Conservation (phyloP, 2,888 invertebrate species). For the Leptinotarsa haldemani region DNA sequence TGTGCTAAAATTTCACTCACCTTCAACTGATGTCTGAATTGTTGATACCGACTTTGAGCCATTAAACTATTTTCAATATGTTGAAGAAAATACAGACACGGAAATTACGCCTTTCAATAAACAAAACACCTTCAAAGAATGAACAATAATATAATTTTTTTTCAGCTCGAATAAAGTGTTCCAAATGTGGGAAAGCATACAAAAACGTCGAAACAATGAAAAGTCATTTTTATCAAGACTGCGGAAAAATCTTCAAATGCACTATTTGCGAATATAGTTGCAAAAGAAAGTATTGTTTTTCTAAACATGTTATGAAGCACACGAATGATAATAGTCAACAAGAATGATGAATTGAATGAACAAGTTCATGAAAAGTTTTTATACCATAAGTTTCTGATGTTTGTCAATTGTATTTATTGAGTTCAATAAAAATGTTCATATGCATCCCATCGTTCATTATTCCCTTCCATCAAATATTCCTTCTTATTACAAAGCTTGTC, state of each 20-base stretch:
- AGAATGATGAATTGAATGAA: background rate
- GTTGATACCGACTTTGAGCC: no score
- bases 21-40: no score
- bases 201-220: conserved; percentile 45
- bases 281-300: conserved; percentile 36
- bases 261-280: conserved; percentile 33
- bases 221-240: conserved; percentile 44
- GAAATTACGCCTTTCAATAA: no score
- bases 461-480: no score
- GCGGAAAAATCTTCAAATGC: conserved; percentile 40
- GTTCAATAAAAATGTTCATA: no score
- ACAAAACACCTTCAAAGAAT: background rate
- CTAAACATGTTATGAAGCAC: conserved; percentile 19
- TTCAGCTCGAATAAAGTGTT: conserved; percentile 35
- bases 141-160: conserved; percentile 1
- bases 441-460: no score
- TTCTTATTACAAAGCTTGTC: no score
- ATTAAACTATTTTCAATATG: no score
- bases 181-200: conserved; percentile 41
- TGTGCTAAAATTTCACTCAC: no score
- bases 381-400: background rate
- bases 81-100: no score
- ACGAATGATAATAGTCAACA: background rate
- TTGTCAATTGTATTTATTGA: no score
- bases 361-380: background rate